Evolutionary conservation across 2,113 vertebrate species (phyloP).

Genomic region (Isichthys henryi): DNA sequence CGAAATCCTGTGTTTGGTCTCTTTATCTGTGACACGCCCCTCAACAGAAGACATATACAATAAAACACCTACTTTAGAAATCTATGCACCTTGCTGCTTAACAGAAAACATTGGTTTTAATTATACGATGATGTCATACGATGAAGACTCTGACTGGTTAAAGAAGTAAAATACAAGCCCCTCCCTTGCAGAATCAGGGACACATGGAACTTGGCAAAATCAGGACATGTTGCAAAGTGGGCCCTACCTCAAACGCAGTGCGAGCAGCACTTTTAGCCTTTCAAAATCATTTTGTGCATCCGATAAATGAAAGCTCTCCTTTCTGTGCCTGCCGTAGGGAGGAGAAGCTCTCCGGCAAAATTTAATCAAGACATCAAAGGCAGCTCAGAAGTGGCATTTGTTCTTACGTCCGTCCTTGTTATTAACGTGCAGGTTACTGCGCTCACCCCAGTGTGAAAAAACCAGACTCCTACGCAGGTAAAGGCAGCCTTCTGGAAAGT

Average conservation of each 20-base stretch:
- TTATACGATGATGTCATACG: not conserved
- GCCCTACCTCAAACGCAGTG: not conserved
- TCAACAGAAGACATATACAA: not conserved
- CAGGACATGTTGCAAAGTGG: not conserved
- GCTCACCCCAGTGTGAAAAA: constrained; percentile 18
- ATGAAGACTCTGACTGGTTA: not conserved
- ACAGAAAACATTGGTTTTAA: not conserved
- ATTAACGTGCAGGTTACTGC: constrained; percentile 20
- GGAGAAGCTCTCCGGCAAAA: not conserved
- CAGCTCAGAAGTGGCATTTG: constrained; percentile 16
- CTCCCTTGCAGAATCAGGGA: not conserved
- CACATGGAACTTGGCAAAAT: not conserved
- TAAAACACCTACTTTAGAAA: not conserved
- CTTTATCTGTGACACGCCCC: not conserved
- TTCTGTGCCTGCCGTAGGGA: not conserved
- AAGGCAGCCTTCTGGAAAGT: not conserved
- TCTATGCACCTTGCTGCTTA: not conserved
- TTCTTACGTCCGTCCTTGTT: constrained; percentile 9
- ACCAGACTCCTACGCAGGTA: constrained; percentile 28
- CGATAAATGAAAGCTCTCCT: not conserved
- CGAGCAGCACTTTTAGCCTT: not conserved
- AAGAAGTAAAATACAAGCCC: not conserved
- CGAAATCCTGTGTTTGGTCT: not conserved
- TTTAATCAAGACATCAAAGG: constrained; percentile 12
- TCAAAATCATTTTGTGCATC: not conserved